A percentile compares a stretch with the other conserved stretches of the same genome.
phyloP scores from a whole-genome alignment of 2,888 invertebrate genomes.

The Chrysodeixis includens region DNA sequence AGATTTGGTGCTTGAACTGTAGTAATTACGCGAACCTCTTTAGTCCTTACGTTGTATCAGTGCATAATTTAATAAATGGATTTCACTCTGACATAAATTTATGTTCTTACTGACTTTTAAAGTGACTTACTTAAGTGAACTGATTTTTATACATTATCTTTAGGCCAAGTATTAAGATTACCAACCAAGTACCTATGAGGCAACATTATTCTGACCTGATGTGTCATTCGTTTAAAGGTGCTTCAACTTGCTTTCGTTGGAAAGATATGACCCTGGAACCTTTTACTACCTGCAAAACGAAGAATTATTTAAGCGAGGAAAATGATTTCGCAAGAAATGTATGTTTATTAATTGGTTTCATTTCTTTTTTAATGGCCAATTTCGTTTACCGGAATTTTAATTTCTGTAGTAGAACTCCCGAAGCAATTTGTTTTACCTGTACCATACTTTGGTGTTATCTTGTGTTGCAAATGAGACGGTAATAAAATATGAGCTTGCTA shows the following conservation, averaged over 20 bases:
- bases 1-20: conserved; percentile 5
- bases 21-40: conserved; percentile 9
- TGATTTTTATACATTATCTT: conserved; percentile 14
- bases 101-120: conserved; percentile 7
- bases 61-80: conserved; percentile 3
- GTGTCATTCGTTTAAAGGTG: conserved; percentile 52
- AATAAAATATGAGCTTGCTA: not conserved
- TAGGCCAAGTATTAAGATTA: conserved; percentile 8
- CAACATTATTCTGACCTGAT: conserved; percentile 37
- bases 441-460: not conserved
- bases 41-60: conserved; percentile 5
- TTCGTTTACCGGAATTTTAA: conserved; percentile 40
- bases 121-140: conserved; percentile 3
- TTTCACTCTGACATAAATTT: conserved; percentile 5
- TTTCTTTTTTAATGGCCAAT: conserved; percentile 46
- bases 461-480: not conserved
- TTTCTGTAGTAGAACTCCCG: not conserved
- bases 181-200: conserved; percentile 14
- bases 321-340: conserved; percentile 40
- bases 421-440: not conserved
- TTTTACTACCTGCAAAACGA: conserved; percentile 55
- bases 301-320: conserved; percentile 52
- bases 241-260: conserved; percentile 43
- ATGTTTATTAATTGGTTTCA: conserved; percentile 48
- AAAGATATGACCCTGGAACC: conserved; percentile 55